Base-by-base conservation (phyloP, 2,113 vertebrate genomes). In the Oreocharis arfaki region DNA sequence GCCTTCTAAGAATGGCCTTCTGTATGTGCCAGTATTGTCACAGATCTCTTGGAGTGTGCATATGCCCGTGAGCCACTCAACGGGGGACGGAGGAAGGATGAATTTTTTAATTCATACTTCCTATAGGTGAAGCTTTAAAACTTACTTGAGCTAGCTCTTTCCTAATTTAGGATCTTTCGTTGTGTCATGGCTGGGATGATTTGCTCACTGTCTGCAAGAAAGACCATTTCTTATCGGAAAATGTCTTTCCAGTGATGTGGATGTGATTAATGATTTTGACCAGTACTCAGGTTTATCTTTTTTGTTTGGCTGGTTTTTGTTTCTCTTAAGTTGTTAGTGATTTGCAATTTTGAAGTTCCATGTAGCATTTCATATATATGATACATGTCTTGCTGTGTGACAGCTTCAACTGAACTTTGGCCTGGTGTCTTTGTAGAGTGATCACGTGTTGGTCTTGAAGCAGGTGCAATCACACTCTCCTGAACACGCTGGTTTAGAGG, bases 51-150 rank as follows among this genome's bases (percentile, higher is more conserved):
- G 6, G 30, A 49, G 14, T 6, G 6, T 17, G 27, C 9, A 8
- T 22, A 13, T 27, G 19, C n/a, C 24, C 21, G 6, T 64, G 13
- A 61, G 33, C 13, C 12, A 47, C 42, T 12, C 27, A 70, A 7
- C 1, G 10, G 2, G 13, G 7, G 9, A 9, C 0, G 5, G 13
- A 26, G 24, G 13, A 69, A 65, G 28, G 18, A 35, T 4, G 5
- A n/a, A 15, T 37, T 12, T 44, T 96, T 79, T 46, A 41, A 41
- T 5, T 46, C 11, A 9, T 50, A 8, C 16, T 63, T 86, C 22
- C 42, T 49, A 18, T 5, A 57, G 7, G 10, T 46, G n/a, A 67
- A 39, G 4, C 22, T 80, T 80, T n/a, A 41, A 32, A 59, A 41
- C 4, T 44, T 69, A 4, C 28, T 79, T 80, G 17, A 33, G 14